Base-by-base conservation (phyloP, 2,797 vertebrate species). In the Chlorospingus flavigularis region DNA sequence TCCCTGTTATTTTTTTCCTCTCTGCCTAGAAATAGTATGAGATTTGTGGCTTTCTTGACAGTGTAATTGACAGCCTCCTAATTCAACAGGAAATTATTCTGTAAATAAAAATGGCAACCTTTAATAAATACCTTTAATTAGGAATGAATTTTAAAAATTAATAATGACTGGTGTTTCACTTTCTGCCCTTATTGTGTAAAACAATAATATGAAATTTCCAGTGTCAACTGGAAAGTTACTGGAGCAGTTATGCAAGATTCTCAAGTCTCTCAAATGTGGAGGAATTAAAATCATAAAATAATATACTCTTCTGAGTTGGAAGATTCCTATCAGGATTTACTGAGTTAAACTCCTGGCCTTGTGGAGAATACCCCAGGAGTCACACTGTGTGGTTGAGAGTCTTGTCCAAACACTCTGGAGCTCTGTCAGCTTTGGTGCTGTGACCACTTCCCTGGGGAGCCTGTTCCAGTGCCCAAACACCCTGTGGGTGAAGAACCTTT, bases 61-160 rank as follows among this genome's bases (percentile, higher is more conserved):
- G 48, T 45, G 58, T 80, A 74, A 91, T 66, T 88, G 65, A 73
- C 80, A 83, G 25, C 24, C 47, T 72, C 17, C 43, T 86, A 93
- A 91, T 87, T 68, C 40, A 89, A 88, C 57, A 80, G 62, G 43
- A 89, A 93, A 67, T 76, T 85, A 67, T 71, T 79, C 39, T 83
- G 7, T 31, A 82, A 54, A 37, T 20, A 70, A 60, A 90, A 62
- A 79, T 25, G 6, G 10, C 31, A 90, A 60, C 6, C 20, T 74
- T 79, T 61, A 83, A 71, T 71, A 71, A 85, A 71, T 71, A 30
- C 17, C 10, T 93, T 72, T 58, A 86, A 84, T 75, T 86, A 25
- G n/a, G 50, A 78, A 68, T 30, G 10, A 91, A 65, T 77, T 86
- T 13, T 26, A 80, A 19, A 70, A 88, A 74, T 55, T 35, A 58